A percentile compares a stretch with the other conserved stretches of the same genome.
These are phyloP conservation scores for Agrochola litura DNA, from an alignment of 2,888 invertebrate genomes.

Conservation along the genomic window DNA sequence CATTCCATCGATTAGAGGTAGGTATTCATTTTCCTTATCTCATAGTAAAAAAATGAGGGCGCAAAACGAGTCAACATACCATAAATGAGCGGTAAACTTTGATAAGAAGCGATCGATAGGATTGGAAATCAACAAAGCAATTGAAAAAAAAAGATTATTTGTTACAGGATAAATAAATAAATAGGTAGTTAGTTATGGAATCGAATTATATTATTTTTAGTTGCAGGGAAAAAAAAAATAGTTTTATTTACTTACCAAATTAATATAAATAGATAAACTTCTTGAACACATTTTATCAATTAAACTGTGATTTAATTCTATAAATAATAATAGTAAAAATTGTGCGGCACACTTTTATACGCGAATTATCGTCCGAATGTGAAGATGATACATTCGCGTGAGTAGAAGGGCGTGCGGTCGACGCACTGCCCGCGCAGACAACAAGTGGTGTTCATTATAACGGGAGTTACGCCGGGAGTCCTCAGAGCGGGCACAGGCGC, in stretches of 20 bases:
- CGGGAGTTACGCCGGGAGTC: conserved; percentile 89
- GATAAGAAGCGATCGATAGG: conserved; percentile 58
- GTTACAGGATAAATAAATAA: neutral
- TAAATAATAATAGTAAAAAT: conserved; percentile 70
- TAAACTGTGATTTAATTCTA: conserved; percentile 74
- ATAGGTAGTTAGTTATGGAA: neutral
- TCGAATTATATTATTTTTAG: neutral
- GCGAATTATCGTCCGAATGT: conserved; percentile 84
- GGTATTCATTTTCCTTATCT: conserved; percentile 29
- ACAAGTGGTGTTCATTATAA: conserved; percentile 89
- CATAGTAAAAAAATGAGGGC: conserved; percentile 48
- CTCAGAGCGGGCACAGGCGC: conserved; percentile 80
- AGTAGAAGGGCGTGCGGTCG: conserved; percentile 88
- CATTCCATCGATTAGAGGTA: neutral
- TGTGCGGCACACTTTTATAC: conserved; percentile 81
- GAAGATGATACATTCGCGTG: conserved; percentile 88
- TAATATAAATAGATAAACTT: conserved; percentile 79
- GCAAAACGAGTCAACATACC: conserved; percentile 30
- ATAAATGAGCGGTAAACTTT: conserved; percentile 52
- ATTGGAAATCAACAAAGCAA: conserved; percentile 36
- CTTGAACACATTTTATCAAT: conserved; percentile 83
- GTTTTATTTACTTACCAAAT: conserved; percentile 81
- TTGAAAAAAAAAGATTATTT: neutral
- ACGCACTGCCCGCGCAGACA: conserved; percentile 89
- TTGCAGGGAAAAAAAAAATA: neutral